Conservation (phyloP, 2,797 vertebrate genomes). For the Pterois miles region DNA sequence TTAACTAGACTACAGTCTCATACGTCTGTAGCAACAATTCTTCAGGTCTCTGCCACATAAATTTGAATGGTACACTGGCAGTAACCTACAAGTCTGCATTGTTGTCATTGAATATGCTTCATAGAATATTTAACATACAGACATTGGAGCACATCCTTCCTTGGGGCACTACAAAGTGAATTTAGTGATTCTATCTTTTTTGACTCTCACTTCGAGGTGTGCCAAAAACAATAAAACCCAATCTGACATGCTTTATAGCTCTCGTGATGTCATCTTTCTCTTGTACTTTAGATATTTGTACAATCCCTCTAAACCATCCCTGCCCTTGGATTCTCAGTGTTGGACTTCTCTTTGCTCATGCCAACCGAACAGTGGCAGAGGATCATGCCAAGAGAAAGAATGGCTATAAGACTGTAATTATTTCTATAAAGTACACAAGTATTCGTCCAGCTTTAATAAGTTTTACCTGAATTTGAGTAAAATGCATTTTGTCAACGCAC, state of each 20-base stretch:
- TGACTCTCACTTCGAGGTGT: constrained; percentile 57
- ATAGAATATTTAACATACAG: constrained; percentile 1
- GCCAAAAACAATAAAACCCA: constrained; percentile 46
- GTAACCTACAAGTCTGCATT: not conserved
- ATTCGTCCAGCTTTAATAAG: not conserved
- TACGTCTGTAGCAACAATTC: not conserved
- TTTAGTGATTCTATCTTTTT: constrained; percentile 42
- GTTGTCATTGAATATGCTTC: constrained; percentile 21
- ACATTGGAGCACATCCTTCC: not conserved
- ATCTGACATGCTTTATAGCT: constrained; percentile 30
- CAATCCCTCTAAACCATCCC: constrained; percentile 33
- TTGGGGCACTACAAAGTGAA: constrained; percentile 11
- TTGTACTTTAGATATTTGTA: constrained; percentile 36
- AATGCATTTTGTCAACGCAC: not conserved
- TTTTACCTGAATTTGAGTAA: not conserved
- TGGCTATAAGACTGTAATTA: not conserved
- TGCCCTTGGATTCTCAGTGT: constrained; percentile 35
- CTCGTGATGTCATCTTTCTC: constrained; percentile 47
- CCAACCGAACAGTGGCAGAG: not conserved
- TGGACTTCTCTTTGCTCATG: not conserved
- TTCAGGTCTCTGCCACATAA: not conserved
- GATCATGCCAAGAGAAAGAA: not conserved
- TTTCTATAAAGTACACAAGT: not conserved
- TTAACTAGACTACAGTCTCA: not conserved
- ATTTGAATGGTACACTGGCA: not conserved